Evolutionary conservation across 2,888 invertebrate genomes (phyloP).

Genomic region (Zelleria hepariella): DNA sequence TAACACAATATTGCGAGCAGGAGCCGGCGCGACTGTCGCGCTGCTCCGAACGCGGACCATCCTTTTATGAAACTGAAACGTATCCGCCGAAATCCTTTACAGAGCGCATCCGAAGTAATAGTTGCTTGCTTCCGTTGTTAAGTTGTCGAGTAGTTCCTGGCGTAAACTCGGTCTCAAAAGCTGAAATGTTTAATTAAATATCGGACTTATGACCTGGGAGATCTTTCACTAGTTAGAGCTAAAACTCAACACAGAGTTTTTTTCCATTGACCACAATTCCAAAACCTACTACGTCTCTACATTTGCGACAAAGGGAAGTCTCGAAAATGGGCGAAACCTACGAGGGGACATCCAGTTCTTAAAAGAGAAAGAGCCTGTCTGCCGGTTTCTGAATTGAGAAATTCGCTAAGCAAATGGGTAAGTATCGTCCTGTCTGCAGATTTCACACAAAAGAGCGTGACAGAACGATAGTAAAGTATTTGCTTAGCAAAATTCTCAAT

Average conservation of each 20-base stretch:
- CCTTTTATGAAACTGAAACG: conserved; percentile 40
- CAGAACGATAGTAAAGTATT: too few species aligned
- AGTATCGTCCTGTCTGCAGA: too few species aligned
- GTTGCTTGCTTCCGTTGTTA: background rate
- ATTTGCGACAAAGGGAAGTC: background rate
- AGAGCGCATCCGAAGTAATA: background rate
- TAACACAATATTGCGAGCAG: conserved; percentile 67
- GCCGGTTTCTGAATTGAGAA: too few species aligned
- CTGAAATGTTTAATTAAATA: background rate
- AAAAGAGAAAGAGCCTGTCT: background rate
- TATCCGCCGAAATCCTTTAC: conserved; percentile 21
- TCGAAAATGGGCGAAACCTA: background rate
- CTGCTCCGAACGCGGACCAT: conserved; percentile 33
- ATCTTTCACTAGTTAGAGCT: background rate
- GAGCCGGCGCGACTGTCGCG: conserved; percentile 31
- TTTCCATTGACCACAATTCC: background rate
- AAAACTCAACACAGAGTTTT: background rate
- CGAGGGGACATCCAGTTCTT: background rate
- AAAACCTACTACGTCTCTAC: background rate
- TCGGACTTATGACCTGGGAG: background rate
- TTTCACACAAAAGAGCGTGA: too few species aligned
- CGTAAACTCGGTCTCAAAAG: background rate
- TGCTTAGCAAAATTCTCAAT: too few species aligned
- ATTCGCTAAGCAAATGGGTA: too few species aligned
- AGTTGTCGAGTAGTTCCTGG: background rate